Evolutionary conservation across 2,797 vertebrate species (phyloP), one percentile per base, ranked within the genome.

Genomic region (Todus mexicanus): DNA sequence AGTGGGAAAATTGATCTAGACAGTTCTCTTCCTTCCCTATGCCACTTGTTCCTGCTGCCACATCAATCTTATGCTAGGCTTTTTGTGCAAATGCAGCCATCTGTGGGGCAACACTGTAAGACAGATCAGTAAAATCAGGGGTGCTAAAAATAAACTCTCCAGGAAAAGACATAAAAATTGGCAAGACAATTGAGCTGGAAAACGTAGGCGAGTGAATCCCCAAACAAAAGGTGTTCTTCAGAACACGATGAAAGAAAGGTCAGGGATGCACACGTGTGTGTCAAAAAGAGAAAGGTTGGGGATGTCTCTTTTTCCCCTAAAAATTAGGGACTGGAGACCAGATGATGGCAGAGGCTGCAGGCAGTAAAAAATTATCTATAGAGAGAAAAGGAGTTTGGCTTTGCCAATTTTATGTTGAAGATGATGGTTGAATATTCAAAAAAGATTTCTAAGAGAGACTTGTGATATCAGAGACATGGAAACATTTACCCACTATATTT

Each of bases 101-200:
- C 87, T 94, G 87, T 87, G 92, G 92, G 94, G 84, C 92, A 95
- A 93, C 54, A 77, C 50, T 74, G 65, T 64, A 87, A 85, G n/a
- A 89, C 37, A 63, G 48, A 93, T 71, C 42, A 57, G 75, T 84
- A 85, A 89, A 93, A 85, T 61, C 60, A 71, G 25, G 21, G n/a
- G 15, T 54, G 42, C 82, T 92, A 92, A 93, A 94, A 87, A 95
- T 87, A 94, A 89, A 85, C 29, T 83, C 75, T 74, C n/a, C 40
- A 64, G 31, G 69, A 77, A 76, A 89, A 74, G 85, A 56, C 16
- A 53, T 11, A 68, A 53, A 75, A 75, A 63, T 26, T 59, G 27
- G 27, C 3, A 2, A 84, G 64, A 71, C 53, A 84, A 61, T 33
- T 64, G 42, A 80, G 53, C 53, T 83, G 87, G 50, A 89, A 90